Evolutionary conservation across 2,888 invertebrate species (phyloP).

Genomic region (Drosophila trichaetosa): DNA sequence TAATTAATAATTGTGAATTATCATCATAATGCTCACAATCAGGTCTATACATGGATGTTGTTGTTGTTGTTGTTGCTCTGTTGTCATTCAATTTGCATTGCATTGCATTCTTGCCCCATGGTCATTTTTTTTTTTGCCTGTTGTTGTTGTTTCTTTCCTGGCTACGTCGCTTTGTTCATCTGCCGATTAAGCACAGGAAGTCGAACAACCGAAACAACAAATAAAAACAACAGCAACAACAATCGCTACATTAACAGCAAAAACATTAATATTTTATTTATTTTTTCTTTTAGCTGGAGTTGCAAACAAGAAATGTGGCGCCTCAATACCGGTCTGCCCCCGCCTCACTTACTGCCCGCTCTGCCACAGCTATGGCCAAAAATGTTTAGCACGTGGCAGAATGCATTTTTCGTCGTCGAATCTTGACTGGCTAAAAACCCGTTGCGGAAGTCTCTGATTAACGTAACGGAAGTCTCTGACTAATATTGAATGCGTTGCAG

Average conservation of each 20-base stretch:
- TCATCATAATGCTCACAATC: not conserved
- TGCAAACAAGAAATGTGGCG: not conserved
- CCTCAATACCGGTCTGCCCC: not conserved
- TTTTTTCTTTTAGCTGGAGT: not conserved
- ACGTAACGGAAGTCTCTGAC: constrained; percentile 35
- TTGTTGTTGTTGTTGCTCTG: constrained; percentile 7
- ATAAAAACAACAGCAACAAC: not conserved
- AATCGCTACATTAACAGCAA: not conserved
- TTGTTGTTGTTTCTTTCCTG: constrained; percentile 50
- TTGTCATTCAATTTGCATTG: constrained; percentile 57
- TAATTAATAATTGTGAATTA: constrained; percentile 47
- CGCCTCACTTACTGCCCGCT: not conserved
- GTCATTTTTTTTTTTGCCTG: constrained; percentile 21
- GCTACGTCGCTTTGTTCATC: constrained; percentile 61
- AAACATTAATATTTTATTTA: not conserved
- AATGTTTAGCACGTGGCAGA: constrained; percentile 41
- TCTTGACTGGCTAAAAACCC: constrained; percentile 8
- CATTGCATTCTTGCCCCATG: constrained; percentile 57
- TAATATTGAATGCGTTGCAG: constrained; percentile 8
- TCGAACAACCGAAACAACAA: constrained; percentile 13
- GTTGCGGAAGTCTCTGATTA: constrained; percentile 35
- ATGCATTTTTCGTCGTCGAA: constrained; percentile 11
- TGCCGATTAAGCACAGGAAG: constrained; percentile 60
- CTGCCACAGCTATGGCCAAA: constrained; percentile 22
- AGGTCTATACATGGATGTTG: not conserved